Conservation (phyloP, 2,888 invertebrate species). For the Heteromurus nitidus region DNA sequence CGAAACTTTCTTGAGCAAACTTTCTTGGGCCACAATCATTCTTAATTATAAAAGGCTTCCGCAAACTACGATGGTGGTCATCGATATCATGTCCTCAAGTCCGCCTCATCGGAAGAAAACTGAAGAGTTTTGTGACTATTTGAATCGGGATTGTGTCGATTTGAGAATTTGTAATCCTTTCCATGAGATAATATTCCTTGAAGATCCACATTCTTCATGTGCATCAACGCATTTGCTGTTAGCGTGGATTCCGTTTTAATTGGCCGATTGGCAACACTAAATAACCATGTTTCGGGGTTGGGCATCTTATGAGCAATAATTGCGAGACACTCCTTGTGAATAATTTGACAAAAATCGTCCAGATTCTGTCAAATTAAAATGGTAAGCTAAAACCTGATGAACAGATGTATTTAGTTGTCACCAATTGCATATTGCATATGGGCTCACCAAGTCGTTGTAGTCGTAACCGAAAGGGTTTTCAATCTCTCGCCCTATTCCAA, state of each 20-base stretch:
- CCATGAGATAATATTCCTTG: not conserved
- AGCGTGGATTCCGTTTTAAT: conserved; percentile 44
- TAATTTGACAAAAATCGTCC: conserved; percentile 69
- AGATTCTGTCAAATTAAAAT: conserved; percentile 50
- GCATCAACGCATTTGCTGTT: conserved; percentile 47
- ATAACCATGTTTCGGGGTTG: conserved; percentile 61
- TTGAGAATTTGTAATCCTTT: too few species aligned
- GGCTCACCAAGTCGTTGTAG: conserved; percentile 69
- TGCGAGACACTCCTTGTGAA: conserved; percentile 59
- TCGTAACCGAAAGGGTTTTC: conserved; percentile 72
- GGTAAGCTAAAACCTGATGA: not conserved
- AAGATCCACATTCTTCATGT: conserved; percentile 8
- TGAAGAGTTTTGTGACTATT: too few species aligned
- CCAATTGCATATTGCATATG: not conserved
- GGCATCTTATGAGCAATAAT: conserved; percentile 65
- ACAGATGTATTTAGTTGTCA: not conserved
- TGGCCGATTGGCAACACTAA: conserved; percentile 57
- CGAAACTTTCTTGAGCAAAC: too few species aligned
- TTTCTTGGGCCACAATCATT: too few species aligned
- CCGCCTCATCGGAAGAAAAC: too few species aligned
- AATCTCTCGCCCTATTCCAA: conserved; percentile 71
- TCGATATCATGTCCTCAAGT: too few species aligned
- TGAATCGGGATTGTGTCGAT: too few species aligned
- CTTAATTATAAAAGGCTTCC: too few species aligned
- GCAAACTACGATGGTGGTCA: too few species aligned